Conservation (phyloP, 2,888 invertebrate species). For the Atrina japonica region DNA sequence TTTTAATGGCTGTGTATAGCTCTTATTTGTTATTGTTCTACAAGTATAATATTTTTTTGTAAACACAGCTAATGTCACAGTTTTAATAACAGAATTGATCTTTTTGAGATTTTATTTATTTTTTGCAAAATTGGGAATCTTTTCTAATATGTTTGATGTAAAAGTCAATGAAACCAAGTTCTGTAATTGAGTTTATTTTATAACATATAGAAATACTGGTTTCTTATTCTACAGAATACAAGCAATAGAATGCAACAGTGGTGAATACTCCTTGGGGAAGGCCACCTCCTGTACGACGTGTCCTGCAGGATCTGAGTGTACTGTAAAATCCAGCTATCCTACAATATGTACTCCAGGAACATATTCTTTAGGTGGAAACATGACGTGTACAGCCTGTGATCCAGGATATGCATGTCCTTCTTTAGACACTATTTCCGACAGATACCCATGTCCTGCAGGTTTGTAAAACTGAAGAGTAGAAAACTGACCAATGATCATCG, state of each 20-base stretch:
- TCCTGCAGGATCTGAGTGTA: slow-evolving; percentile 64
- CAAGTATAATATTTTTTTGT: too few species aligned
- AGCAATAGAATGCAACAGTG: slow-evolving; percentile 54
- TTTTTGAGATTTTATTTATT: too few species aligned
- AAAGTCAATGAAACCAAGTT: too few species aligned
- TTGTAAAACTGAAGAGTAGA: neutral
- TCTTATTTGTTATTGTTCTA: too few species aligned
- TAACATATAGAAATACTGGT: too few species aligned
- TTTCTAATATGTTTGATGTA: too few species aligned
- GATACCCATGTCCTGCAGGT: slow-evolving; percentile 66
- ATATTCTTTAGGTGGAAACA: slow-evolving; percentile 63
- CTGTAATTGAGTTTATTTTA: too few species aligned
- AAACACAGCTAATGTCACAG: too few species aligned
- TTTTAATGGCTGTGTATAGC: too few species aligned
- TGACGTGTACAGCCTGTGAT: slow-evolving; percentile 63
- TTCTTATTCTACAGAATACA: slow-evolving; percentile 43
- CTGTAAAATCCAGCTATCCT: slow-evolving; percentile 46
- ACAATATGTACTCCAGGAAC: slow-evolving; percentile 64
- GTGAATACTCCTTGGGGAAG: slow-evolving; percentile 60
- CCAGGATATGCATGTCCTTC: slow-evolving; percentile 74
- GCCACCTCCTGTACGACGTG: slow-evolving; percentile 62
- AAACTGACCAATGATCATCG: too few species aligned
- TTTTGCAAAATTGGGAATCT: too few species aligned
- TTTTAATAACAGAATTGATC: too few species aligned
- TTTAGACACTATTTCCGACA: slow-evolving; percentile 53